phyloP scores from a whole-genome alignment of 2,888 invertebrate genomes.

The Embidobia sp. region DNA sequence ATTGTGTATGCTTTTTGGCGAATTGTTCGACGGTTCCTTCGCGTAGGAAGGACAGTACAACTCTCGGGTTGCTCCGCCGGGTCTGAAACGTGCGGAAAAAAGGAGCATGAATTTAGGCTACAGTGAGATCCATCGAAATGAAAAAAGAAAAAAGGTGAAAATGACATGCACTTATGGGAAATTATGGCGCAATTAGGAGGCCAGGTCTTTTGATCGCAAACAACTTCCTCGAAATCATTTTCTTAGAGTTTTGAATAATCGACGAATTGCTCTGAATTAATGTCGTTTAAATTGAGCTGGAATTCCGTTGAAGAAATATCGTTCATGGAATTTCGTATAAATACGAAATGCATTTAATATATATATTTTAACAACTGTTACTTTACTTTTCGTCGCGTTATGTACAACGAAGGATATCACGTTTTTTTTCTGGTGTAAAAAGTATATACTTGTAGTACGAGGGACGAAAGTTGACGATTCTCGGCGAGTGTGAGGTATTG shows the following conservation, averaged over 20 bases:
- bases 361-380: too few relatives aligned
- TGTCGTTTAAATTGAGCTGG: too few relatives aligned
- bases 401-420: too few relatives aligned
- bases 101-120: slow-evolving; percentile 18
- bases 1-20: slow-evolving; percentile 76
- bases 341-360: too few relatives aligned
- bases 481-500: too few relatives aligned
- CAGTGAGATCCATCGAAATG: background rate
- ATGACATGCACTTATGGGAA: slow-evolving; percentile 20
- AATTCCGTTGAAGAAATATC: too few relatives aligned
- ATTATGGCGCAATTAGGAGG: slow-evolving; percentile 20
- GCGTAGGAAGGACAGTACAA: slow-evolving; percentile 76
- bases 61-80: slow-evolving; percentile 78
- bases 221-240: slow-evolving; percentile 18
- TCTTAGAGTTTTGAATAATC: slow-evolving; percentile 5
- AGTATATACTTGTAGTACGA: too few relatives aligned
- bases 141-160: slow-evolving; percentile 17
- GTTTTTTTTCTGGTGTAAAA: too few relatives aligned
- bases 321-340: too few relatives aligned
- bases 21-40: slow-evolving; percentile 71
- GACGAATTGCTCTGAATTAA: too few relatives aligned
- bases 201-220: slow-evolving; percentile 6
- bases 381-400: too few relatives aligned
- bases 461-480: too few relatives aligned
- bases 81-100: slow-evolving; percentile 73